Evolutionary conservation across 2,113 vertebrate species (phyloP).

Genomic region (Copsychus sechellarum): DNA sequence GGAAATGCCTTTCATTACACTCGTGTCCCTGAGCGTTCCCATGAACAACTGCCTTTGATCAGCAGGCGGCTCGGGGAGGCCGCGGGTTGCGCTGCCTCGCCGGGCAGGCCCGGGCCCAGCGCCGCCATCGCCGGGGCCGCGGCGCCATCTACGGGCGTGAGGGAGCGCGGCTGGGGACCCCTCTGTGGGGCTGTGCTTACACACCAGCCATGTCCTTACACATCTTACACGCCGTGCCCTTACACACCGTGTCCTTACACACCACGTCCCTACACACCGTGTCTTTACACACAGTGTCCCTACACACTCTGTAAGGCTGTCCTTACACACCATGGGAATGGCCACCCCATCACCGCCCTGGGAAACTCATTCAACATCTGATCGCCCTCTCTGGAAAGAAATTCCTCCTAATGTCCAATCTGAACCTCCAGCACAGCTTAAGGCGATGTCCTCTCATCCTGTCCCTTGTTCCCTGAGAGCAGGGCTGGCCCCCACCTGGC

Average conservation of each 20-base stretch:
- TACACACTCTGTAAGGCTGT: too few species aligned
- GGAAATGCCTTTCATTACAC: neutral
- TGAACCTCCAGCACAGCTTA: too few species aligned
- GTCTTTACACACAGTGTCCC: too few species aligned
- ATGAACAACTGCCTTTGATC: neutral
- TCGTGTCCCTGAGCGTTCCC: neutral
- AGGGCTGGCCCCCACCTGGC: neutral
- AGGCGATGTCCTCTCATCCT: neutral
- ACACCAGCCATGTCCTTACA: too few species aligned
- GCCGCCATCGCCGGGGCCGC: neutral
- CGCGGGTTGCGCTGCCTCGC: accelerated
- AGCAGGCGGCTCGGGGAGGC: neutral
- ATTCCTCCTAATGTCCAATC: accelerated
- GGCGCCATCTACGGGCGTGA: neutral
- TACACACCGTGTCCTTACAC: too few species aligned
- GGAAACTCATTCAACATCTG: neutral
- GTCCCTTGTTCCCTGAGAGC: neutral
- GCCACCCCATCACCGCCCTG: accelerated
- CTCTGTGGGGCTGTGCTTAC: too few species aligned
- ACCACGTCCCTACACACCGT: too few species aligned
- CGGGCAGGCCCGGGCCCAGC: neutral
- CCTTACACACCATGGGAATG: neutral
- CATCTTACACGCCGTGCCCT: too few species aligned
- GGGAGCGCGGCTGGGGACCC: neutral
- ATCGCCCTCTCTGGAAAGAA: neutral